phyloP scores from a whole-genome alignment of 2,888 invertebrate genomes.

The Parochlus steinenii region DNA sequence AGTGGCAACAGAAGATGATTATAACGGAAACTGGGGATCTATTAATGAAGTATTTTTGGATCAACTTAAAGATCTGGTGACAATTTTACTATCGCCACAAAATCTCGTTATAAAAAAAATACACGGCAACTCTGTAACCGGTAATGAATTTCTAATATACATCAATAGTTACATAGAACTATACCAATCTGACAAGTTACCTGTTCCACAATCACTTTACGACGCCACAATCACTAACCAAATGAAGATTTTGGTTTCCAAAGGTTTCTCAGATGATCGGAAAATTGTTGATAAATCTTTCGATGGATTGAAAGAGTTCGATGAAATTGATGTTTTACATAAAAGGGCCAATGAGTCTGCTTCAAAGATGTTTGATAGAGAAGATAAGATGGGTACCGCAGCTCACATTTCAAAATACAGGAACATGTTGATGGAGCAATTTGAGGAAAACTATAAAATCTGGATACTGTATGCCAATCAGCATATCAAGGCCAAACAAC shows the following conservation, averaged over 20 bases:
- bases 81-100: constrained; percentile 4
- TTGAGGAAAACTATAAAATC: too few relatives aligned
- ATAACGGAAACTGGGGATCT: constrained; percentile 8
- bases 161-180: constrained; percentile 1
- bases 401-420: too few relatives aligned
- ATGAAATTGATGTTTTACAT: background rate
- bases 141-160: background rate
- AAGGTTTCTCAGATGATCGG: constrained; percentile 1
- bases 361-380: constrained; percentile 4
- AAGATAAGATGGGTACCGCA: constrained; percentile 3
- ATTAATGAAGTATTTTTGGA: constrained; percentile 12
- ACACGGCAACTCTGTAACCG: constrained; percentile 7
- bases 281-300: background rate
- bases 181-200: background rate
- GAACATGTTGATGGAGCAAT: too few relatives aligned
- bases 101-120: constrained; percentile 7
- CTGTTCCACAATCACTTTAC: constrained; percentile 9
- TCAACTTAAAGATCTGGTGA: constrained; percentile 1
- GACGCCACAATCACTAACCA: constrained; percentile 8
- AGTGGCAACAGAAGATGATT: constrained; percentile 2
- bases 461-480: too few relatives aligned
- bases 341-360: background rate
- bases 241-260: background rate
- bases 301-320: background rate
- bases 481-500: too few relatives aligned